These are phyloP conservation scores for Avahi laniger DNA, from an alignment of 2,797 vertebrate genomes.

Conservation along the genomic window DNA sequence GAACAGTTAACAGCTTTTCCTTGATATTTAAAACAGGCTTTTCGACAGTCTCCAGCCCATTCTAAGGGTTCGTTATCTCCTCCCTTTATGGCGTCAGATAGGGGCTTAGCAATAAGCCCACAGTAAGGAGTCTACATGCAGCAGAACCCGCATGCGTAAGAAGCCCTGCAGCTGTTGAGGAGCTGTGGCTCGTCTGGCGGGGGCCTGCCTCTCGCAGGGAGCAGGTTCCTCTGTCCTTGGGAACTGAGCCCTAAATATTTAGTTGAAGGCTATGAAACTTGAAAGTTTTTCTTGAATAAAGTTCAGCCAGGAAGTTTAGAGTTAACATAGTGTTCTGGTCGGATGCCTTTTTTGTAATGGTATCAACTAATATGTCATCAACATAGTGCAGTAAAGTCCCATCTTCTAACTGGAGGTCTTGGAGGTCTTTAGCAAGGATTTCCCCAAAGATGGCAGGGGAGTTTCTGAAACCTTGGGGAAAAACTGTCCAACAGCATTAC, in stretches of 20 bases:
- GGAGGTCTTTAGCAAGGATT: neutral
- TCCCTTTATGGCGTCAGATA: neutral
- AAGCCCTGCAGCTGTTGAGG: neutral
- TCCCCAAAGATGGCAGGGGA: neutral
- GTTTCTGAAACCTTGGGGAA: neutral
- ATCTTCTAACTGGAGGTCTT: neutral
- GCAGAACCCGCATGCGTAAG: neutral
- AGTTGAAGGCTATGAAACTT: neutral
- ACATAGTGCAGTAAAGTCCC: neutral
- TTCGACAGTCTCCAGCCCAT: neutral
- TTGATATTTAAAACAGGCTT: neutral
- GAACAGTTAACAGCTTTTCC: neutral
- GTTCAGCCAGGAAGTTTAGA: neutral
- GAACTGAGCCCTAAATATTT: neutral
- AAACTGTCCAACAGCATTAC: no score
- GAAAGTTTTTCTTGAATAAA: neutral
- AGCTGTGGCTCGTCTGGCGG: neutral
- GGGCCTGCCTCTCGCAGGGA: neutral
- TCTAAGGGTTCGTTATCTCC: neutral
- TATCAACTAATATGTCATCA: neutral
- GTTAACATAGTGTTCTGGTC: neutral
- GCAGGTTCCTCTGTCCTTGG: neutral
- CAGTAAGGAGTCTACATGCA: neutral
- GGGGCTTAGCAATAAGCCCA: neutral
- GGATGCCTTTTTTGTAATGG: neutral